phyloP scores from a whole-genome alignment of 2,888 invertebrate species.

The Morpho achilles region DNA sequence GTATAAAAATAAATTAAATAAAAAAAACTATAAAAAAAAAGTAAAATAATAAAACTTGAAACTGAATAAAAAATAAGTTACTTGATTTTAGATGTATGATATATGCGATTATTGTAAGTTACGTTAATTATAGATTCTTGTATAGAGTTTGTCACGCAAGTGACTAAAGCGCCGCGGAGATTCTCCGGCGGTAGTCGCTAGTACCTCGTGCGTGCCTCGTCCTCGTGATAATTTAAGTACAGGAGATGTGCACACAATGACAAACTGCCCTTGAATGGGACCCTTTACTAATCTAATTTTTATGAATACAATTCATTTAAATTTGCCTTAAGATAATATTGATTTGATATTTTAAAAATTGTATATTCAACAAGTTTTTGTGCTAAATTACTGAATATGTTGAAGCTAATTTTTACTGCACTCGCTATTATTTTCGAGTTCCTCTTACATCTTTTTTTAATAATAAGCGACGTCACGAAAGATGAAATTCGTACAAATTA shows the following conservation, averaged over 20 bases:
- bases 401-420: conserved; percentile 10
- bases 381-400: conserved; percentile 10
- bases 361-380: conserved; percentile 6
- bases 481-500: conserved; percentile 21
- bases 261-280: conserved; percentile 44
- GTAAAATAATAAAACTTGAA: conserved; percentile 77
- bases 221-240: conserved; percentile 69
- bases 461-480: conserved; percentile 9
- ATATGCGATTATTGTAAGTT: conserved; percentile 77
- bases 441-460: neutral
- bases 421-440: conserved; percentile 4
- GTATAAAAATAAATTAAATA: conserved; percentile 56
- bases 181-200: conserved; percentile 31
- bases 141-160: conserved; percentile 51
- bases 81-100: conserved; percentile 77
- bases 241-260: conserved; percentile 59
- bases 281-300: conserved; percentile 50
- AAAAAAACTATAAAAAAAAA: conserved; percentile 74
- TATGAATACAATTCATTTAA: conserved; percentile 52
- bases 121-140: conserved; percentile 74
- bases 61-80: conserved; percentile 77
- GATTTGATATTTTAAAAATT: conserved; percentile 36
- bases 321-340: conserved; percentile 45
- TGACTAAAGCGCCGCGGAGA: conserved; percentile 43
- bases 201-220: conserved; percentile 55